Evolutionary conservation across 2,888 invertebrate genomes (phyloP), one percentile per base, ranked within the genome.

Genomic region (Drosophila percnosoma): DNA sequence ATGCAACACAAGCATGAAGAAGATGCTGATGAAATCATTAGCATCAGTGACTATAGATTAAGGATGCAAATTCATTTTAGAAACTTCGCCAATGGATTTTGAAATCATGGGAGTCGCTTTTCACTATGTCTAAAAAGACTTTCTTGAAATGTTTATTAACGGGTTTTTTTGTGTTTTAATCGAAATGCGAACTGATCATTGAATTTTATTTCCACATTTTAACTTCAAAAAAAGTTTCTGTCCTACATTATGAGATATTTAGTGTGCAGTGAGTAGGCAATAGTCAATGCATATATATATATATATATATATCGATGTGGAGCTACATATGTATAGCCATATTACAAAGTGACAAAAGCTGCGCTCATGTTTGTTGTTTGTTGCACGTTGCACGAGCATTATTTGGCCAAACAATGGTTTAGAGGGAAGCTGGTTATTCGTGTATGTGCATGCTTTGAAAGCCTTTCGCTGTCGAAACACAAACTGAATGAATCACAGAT

Each of bases 401-500:
- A 53, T 54, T 36, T 49, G 48, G 34, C 24, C 31, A 72, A 61
- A 57, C 67, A 69, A 69, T 62, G 57, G 57, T 5, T 42, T 51
- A 27, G 42, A 48, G 42, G 48, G 24, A 27, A 18, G 40, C 13
- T 18, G 48, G 11, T 10, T 27, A 15, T 49, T 18, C 61, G 52
- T 52, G 21, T 18, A 1, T 66, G 33, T 34, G 24, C 61, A n/a
- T 27, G n/a, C 49, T 59, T 51, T 65, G 65, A 68, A 60, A 51
- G 69, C 38, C 58, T 48, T 70, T 38, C 27, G 55, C 57, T 42
- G 52, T 34, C 42, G 45, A 42, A 42, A 21, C 45, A 69, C 40
- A 29, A 69, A 58, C 42, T 40, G 55, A 55, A 70, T 65, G 64
- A 61, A 74, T 73, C 52, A 24, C 29, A 54, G 59, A 15, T 45